Evolutionary conservation across 1,140 invertebrate species (phyloP).

Genomic region (Mesaphorura yosii): DNA sequence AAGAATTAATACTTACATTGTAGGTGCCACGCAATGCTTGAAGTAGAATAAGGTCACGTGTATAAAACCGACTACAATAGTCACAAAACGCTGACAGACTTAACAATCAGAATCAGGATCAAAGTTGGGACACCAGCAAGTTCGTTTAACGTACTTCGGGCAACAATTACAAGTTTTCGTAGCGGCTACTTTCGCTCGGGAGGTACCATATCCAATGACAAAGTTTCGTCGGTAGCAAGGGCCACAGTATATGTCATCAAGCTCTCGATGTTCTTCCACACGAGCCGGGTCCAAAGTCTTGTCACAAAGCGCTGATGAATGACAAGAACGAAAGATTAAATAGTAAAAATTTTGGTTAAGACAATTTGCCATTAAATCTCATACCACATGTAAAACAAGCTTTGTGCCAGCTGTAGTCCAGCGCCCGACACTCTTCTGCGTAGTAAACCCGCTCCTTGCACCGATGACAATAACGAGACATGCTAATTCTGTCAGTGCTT

Average conservation of each 20-base stretch:
- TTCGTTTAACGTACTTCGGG: not conserved
- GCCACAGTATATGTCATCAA: slow-evolving; percentile 8
- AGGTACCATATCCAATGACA: not conserved
- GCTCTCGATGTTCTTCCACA: slow-evolving; percentile 4
- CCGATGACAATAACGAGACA: slow-evolving; percentile 3
- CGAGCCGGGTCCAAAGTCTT: not conserved
- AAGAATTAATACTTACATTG: too few species aligned
- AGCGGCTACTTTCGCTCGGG: not conserved
- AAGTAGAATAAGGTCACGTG: too few species aligned
- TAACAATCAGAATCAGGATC: too few species aligned
- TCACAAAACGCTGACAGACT: too few species aligned
- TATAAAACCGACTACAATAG: too few species aligned
- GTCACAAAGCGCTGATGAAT: slow-evolving; percentile 1
- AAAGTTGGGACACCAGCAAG: too few species aligned
- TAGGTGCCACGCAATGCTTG: too few species aligned
- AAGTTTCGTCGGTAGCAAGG: slow-evolving; percentile 1
- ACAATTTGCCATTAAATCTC: not conserved
- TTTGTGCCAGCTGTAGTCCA: slow-evolving; percentile 1
- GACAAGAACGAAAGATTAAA: slow-evolving; percentile 1
- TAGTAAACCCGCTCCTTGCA: slow-evolving; percentile 1
- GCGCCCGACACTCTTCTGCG: slow-evolving; percentile 2
- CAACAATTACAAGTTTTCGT: not conserved
- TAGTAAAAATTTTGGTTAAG: not conserved
- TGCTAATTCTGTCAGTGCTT: too few species aligned
- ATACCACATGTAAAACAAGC: slow-evolving; percentile 8